A percentile compares a stretch with the other conserved stretches of the same genome.
These are phyloP conservation scores for Dryoscopus gambensis DNA, from an alignment of 2,113 vertebrate species.

Conservation along the genomic window DNA sequence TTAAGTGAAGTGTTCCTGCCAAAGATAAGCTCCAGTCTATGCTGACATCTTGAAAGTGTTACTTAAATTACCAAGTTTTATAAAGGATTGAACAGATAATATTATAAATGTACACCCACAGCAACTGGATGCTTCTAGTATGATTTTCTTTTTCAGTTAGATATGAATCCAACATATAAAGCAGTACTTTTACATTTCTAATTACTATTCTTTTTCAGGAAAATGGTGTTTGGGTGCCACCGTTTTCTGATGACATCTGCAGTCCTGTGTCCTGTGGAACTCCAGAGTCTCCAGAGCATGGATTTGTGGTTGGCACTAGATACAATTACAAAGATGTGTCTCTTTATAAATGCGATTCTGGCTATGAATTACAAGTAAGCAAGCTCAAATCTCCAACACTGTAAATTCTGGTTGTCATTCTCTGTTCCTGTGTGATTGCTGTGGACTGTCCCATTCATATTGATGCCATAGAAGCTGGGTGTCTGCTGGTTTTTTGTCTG, in stretches of 20 bases:
- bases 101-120: not conserved
- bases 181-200: not conserved
- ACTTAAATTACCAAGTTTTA: not conserved
- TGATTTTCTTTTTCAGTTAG: not conserved
- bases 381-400: not conserved
- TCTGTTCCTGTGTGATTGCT: not conserved
- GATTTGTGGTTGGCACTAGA: constrained; percentile 76
- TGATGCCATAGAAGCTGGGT: not conserved
- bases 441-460: not conserved
- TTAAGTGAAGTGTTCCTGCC: not conserved
- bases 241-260: constrained; percentile 80
- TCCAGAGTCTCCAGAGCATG: constrained; percentile 78
- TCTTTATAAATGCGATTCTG: constrained; percentile 84
- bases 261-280: constrained; percentile 80
- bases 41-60: not conserved
- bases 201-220: constrained; percentile 65
- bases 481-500: not conserved
- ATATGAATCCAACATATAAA: not conserved
- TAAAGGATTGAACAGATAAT: not conserved
- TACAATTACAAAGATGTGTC: constrained; percentile 80
- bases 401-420: not conserved
- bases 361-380: constrained; percentile 88
- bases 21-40: not conserved
- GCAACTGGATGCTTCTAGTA: not conserved
- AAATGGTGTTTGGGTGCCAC: constrained; percentile 85